Percentiles rank a stretch among this genome's conserved stretches.
These are phyloP conservation scores for Lordiphosa fenestrarum DNA, from an alignment of 2,888 invertebrate species.

Conservation along the genomic window DNA sequence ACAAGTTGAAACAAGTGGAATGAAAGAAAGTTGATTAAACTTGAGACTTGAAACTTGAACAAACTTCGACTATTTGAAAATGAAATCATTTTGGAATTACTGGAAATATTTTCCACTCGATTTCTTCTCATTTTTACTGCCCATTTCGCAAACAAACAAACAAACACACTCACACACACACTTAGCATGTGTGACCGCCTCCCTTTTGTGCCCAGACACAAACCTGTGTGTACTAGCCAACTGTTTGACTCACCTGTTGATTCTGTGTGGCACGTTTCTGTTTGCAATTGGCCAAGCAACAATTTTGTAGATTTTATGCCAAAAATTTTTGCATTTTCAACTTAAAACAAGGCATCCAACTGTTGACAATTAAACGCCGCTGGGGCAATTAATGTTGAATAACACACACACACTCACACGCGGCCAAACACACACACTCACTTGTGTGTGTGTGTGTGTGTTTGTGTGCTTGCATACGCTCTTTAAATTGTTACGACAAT, in stretches of 20 bases:
- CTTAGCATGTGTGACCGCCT: background rate
- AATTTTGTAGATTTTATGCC: conserved; percentile 4
- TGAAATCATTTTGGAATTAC: too few species aligned
- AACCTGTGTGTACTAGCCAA: background rate
- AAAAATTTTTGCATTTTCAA: conserved; percentile 13
- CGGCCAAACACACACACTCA: background rate
- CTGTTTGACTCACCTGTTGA: conserved; percentile 7
- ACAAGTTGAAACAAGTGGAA: too few species aligned
- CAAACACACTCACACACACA: too few species aligned
- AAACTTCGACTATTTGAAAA: too few species aligned
- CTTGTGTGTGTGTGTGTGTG: too few species aligned
- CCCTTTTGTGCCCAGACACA: background rate
- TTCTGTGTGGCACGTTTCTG: conserved; percentile 6
- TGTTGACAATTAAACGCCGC: conserved; percentile 9
- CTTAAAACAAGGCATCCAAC: conserved; percentile 6
- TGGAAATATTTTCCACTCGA: too few species aligned
- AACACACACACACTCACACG: conserved; percentile 13
- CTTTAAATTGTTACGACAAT: conserved; percentile 52
- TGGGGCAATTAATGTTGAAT: conserved; percentile 45
- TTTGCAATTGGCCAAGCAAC: conserved; percentile 1
- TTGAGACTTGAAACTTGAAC: too few species aligned
- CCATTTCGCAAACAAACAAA: too few species aligned
- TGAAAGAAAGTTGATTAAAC: too few species aligned
- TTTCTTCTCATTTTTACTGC: too few species aligned
- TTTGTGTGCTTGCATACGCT: too few species aligned